Evolutionary conservation across 2,797 vertebrate genomes (phyloP).

Genomic region (Myotis myotis): DNA sequence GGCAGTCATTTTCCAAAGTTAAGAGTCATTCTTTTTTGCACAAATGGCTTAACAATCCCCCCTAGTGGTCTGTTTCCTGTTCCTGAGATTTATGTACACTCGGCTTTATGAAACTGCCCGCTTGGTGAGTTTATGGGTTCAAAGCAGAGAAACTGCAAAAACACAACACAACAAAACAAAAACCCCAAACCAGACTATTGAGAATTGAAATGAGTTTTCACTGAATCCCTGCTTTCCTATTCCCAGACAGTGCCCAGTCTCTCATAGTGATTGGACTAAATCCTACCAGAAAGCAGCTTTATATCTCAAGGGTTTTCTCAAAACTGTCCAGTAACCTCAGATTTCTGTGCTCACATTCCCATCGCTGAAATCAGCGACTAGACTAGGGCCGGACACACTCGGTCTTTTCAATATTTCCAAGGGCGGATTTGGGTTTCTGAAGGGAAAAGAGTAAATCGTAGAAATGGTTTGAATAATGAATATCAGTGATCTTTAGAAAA

Average conservation of each 20-base stretch:
- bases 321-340: background rate
- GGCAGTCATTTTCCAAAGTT: conserved; percentile 59
- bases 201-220: background rate
- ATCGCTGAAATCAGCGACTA: background rate
- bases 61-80: conserved; percentile 74
- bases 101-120: background rate
- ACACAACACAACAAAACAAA: background rate
- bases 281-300: background rate
- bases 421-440: conserved; percentile 17
- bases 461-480: background rate
- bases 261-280: background rate
- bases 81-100: background rate
- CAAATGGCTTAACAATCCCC: conserved; percentile 76
- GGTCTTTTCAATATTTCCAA: background rate
- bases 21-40: conserved; percentile 52
- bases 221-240: background rate
- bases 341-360: background rate
- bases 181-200: background rate
- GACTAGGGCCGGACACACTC: background rate
- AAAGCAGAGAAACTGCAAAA: background rate
- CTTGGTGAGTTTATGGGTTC: background rate
- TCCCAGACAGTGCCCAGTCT: background rate
- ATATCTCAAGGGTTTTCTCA: background rate
- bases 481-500: too few relatives aligned
- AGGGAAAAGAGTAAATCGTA: background rate